Conservation (phyloP, 2,113 vertebrate species). For the Ceuthmochares aereus region DNA sequence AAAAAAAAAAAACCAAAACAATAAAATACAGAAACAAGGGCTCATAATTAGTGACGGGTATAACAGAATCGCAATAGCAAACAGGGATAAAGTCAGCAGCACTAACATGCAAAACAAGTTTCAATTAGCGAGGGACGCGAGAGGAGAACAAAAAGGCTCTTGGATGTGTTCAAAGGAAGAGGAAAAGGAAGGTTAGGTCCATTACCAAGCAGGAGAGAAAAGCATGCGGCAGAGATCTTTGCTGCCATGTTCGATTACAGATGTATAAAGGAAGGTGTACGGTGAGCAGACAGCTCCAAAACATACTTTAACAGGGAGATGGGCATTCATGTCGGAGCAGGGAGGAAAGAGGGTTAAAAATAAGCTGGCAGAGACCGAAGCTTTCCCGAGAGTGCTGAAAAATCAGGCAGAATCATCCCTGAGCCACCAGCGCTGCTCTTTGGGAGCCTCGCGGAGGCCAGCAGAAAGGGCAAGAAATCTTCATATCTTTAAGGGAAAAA, state of each 20-base stretch:
- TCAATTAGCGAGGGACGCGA: not conserved
- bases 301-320: not conserved
- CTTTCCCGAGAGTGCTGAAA: not conserved
- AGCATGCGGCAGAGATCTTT: not conserved
- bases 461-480: constrained; percentile 41
- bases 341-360: not conserved
- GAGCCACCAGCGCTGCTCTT: not conserved
- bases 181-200: not conserved
- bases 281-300: not conserved
- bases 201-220: not conserved
- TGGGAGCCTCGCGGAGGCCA: not conserved
- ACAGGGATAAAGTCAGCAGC: not conserved
- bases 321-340: not conserved
- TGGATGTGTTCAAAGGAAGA: not conserved
- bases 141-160: not conserved
- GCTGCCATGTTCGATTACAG: accelerated
- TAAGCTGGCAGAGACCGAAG: not conserved
- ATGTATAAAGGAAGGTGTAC: no score
- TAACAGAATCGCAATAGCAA: not conserved
- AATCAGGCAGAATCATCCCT: not conserved
- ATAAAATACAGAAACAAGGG: not conserved
- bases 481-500: constrained; percentile 32
- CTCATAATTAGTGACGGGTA: not conserved
- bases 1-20: not conserved
- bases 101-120: constrained; percentile 1